A percentile compares a stretch with the other conserved stretches of the same genome.
phyloP scores from a whole-genome alignment of 2,113 vertebrate genomes.

The Eulacestoma nigropectus region DNA sequence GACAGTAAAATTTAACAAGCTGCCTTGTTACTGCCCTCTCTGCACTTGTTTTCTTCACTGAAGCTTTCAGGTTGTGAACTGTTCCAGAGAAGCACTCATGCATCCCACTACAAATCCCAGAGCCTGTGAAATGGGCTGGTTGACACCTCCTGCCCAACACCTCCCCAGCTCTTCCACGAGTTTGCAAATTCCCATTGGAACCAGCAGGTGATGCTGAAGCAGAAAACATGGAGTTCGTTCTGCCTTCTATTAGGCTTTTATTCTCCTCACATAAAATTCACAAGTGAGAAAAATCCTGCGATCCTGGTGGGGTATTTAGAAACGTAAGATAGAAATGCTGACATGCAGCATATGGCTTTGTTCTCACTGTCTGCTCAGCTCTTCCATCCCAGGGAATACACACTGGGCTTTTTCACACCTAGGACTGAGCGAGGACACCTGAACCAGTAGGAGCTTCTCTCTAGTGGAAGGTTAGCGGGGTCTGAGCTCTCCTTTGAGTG shows the following conservation, averaged over 20 bases:
- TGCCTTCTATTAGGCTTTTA: constrained; percentile 9
- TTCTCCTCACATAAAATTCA: not conserved
- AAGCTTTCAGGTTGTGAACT: not conserved
- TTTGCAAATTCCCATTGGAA: constrained; percentile 41
- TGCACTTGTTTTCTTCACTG: not conserved
- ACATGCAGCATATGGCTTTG: not conserved
- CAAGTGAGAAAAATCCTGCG: not conserved
- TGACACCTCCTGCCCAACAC: not conserved
- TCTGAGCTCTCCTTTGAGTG: not conserved
- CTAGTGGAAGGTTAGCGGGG: not conserved
- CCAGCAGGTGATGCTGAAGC: constrained; percentile 65
- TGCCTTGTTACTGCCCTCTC: not conserved
- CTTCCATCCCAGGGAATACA: not conserved
- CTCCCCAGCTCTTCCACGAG: not conserved
- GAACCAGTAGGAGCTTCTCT: not conserved
- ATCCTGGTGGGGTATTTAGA: not conserved
- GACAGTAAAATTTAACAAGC: not conserved
- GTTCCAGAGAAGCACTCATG: not conserved
- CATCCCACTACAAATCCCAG: not conserved
- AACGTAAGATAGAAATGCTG: not conserved
- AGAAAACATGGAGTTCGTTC: constrained; percentile 27
- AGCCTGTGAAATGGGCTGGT: not conserved
- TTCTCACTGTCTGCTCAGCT: not conserved
- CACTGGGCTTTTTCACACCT: not conserved
- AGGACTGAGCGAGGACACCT: not conserved